A percentile compares a stretch with the other conserved stretches of the same genome.
These are phyloP conservation scores for rat (Rattus norvegicus) DNA, from an alignment of 2,113 vertebrate species.

Conservation along the genomic window DNA sequence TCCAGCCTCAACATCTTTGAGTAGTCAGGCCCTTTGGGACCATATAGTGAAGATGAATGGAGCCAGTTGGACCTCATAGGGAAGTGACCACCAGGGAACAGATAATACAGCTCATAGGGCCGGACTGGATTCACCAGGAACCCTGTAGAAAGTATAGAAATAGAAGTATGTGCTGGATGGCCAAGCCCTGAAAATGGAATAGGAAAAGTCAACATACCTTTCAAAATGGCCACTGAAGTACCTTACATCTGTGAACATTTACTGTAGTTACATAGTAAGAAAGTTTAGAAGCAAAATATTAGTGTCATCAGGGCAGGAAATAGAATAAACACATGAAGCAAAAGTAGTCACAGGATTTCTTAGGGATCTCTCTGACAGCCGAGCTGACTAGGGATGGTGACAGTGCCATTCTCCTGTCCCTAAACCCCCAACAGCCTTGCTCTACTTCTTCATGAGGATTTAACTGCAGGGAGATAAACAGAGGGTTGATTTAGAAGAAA, in stretches of 20 bases:
- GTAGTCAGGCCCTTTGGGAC: neutral
- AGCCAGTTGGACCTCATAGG: neutral
- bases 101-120: neutral
- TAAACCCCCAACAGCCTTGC: conserved; percentile 70
- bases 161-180: neutral
- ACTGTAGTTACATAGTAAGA: neutral
- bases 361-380: neutral
- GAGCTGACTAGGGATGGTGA: conserved; percentile 28
- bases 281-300: conserved; percentile 19
- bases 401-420: conserved; percentile 39
- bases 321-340: neutral
- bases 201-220: neutral
- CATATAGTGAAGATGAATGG: neutral
- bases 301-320: neutral
- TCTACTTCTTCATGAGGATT: conserved; percentile 70
- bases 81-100: neutral
- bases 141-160: neutral
- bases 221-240: neutral
- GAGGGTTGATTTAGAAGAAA: conserved; percentile 71
- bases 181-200: neutral
- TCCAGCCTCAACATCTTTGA: neutral
- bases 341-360: neutral
- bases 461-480: conserved; percentile 72
- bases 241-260: neutral
- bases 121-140: neutral